Percentiles rank a stretch among this genome's conserved stretches.
These are phyloP conservation scores for Oxyura jamaicensis DNA, from an alignment of 2,113 vertebrate genomes.

Conservation along the genomic window DNA sequence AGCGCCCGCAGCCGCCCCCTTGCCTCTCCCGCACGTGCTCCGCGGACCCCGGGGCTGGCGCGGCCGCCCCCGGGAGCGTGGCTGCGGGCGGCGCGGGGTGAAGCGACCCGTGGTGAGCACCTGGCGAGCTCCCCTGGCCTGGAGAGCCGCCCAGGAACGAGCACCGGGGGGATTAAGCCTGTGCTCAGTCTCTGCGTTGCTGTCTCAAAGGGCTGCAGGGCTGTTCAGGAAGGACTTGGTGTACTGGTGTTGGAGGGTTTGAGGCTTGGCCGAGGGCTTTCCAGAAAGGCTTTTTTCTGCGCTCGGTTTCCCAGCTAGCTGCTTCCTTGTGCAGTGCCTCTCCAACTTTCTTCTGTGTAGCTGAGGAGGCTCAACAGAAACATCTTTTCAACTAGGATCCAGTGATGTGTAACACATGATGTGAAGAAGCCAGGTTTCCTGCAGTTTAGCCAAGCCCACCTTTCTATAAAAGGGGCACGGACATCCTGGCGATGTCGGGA, in stretches of 20 bases:
- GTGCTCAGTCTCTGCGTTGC: not conserved
- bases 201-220: not conserved
- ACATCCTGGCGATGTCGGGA: not conserved
- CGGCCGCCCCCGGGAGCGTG: fast-evolving
- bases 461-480: not conserved
- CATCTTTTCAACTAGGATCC: not conserved
- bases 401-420: not conserved
- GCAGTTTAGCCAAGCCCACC: not conserved
- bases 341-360: not conserved
- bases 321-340: not conserved
- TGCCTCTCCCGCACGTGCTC: too few species aligned
- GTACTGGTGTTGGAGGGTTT: not conserved
- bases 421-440: not conserved
- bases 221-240: not conserved
- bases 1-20: too few species aligned
- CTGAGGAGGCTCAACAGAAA: not conserved
- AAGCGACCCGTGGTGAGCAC: not conserved
- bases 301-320: not conserved
- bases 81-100: not conserved
- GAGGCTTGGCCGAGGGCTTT: not conserved
- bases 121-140: not conserved
- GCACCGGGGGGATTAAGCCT: not conserved
- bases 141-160: not conserved
- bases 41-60: not conserved
- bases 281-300: not conserved